Evolutionary conservation across 2,888 invertebrate species (phyloP).

Genomic region (Ectemnius continuus): DNA sequence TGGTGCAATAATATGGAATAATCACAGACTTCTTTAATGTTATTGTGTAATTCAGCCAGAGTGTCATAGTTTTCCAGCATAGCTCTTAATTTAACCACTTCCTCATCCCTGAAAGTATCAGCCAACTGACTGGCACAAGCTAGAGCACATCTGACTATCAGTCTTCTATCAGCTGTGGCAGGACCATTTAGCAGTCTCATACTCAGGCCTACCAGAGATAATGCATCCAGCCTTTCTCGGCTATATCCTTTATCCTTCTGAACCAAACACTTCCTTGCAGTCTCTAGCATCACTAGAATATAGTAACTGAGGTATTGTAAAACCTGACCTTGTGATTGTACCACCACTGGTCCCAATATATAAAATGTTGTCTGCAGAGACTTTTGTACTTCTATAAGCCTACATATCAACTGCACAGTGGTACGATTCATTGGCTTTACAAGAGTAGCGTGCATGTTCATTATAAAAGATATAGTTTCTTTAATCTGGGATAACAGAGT

Average conservation of each 20-base stretch:
- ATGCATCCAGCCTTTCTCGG: conserved; percentile 70
- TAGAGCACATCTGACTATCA: conserved; percentile 84
- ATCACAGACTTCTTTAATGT: conserved; percentile 66
- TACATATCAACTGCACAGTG: conserved; percentile 87
- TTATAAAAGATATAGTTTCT: conserved; percentile 82
- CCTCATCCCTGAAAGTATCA: conserved; percentile 73
- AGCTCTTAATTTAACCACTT: conserved; percentile 81
- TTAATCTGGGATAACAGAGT: conserved; percentile 77
- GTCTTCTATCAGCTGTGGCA: conserved; percentile 82
- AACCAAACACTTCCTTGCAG: conserved; percentile 80
- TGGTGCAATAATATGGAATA: conserved; percentile 74
- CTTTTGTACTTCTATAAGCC: conserved; percentile 89
- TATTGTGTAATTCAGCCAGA: conserved; percentile 68
- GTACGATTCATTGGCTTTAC: conserved; percentile 88
- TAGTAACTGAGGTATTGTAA: conserved; percentile 89
- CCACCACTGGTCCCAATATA: conserved; percentile 84
- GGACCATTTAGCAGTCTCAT: conserved; percentile 76
- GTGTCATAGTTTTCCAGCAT: conserved; percentile 75
- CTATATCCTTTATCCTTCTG: conserved; percentile 71
- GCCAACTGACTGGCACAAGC: conserved; percentile 80
- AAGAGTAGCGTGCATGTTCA: conserved; percentile 84
- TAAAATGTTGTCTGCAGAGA: conserved; percentile 86
- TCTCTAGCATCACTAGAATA: conserved; percentile 83
- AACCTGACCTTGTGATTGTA: conserved; percentile 87
- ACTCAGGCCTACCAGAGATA: conserved; percentile 70